Evolutionary conservation across 2,797 vertebrate species (phyloP).

Genomic region (Cirrhinus molitorella): DNA sequence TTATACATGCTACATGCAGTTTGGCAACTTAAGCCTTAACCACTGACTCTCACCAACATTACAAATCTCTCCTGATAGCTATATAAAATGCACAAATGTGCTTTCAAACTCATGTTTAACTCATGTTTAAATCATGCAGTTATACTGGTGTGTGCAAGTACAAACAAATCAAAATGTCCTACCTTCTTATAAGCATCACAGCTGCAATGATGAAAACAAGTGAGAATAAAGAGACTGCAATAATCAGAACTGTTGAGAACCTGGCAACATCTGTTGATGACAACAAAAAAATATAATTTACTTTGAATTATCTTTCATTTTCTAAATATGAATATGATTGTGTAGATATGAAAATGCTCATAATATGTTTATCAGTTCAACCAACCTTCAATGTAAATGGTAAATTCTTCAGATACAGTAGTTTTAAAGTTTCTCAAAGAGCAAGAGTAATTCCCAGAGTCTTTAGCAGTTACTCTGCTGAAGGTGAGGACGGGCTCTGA

Average conservation of each 20-base stretch:
- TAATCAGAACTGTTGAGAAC: neutral
- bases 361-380: neutral
- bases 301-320: neutral
- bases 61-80: no score
- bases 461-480: neutral
- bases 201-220: neutral
- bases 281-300: neutral
- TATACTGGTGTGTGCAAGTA: neutral
- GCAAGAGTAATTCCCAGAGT: conserved; percentile 50
- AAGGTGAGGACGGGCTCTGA: conserved; percentile 32
- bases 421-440: neutral
- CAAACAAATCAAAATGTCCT: neutral
- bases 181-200: conserved; percentile 13
- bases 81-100: no score
- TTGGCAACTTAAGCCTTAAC: no score
- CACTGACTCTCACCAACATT: no score
- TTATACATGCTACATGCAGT: no score
- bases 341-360: neutral
- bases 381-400: conserved; percentile 34
- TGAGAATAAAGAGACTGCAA: neutral
- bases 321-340: no score
- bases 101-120: no score
- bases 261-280: neutral
- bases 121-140: no score
- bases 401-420: neutral